Evolutionary conservation across 2,888 invertebrate genomes (phyloP).

Genomic region (Plagodis pulveraria): DNA sequence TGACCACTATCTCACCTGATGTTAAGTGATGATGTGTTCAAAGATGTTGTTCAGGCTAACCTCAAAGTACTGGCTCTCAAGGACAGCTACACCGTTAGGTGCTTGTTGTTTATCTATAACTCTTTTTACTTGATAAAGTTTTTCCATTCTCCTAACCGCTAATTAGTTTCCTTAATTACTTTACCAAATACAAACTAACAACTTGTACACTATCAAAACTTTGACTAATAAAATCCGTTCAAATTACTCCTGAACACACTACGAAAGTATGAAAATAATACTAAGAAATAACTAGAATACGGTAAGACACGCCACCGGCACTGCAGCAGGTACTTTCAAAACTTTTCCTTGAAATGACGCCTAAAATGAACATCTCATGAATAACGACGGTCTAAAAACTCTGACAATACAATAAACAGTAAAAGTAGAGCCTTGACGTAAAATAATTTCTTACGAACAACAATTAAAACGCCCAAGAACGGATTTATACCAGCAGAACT

Average conservation of each 20-base stretch:
- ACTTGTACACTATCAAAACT: not conserved
- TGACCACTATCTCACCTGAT: no score
- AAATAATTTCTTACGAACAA: constrained; percentile 41
- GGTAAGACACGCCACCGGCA: constrained; percentile 15
- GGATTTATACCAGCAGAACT: constrained; percentile 35
- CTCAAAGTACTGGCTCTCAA: no score
- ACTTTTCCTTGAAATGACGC: constrained; percentile 23
- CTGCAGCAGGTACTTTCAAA: constrained; percentile 16
- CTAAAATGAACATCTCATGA: constrained; percentile 30
- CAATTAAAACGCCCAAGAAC: constrained; percentile 40
- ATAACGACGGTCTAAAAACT: constrained; percentile 38
- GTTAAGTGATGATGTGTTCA: no score
- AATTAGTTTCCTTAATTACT: not conserved
- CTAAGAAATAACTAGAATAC: not conserved
- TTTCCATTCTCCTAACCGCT: no score
- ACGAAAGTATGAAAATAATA: not conserved
- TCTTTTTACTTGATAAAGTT: no score
- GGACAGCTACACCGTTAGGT: no score
- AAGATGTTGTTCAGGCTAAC: no score
- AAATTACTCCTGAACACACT: not conserved
- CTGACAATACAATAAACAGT: constrained; percentile 37
- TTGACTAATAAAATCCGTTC: not conserved
- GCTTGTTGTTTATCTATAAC: no score
- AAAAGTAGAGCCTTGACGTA: constrained; percentile 27
- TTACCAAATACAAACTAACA: not conserved